Evolutionary conservation across 1,140 invertebrate species (phyloP).

Genomic region (Magallana ariakensis): DNA sequence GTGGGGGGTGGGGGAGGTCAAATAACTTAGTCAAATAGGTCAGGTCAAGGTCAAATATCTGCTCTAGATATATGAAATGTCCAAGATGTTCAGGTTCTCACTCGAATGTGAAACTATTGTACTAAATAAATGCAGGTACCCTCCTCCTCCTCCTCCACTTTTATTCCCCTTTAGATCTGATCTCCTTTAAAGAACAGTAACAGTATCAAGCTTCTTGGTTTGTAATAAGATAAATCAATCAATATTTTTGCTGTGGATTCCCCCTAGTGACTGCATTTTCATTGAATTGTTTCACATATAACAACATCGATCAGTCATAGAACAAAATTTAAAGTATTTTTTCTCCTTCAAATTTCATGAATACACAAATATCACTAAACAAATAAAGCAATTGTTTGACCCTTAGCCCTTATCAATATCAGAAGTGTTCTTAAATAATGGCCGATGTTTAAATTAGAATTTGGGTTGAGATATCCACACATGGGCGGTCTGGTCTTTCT

Average conservation of each 20-base stretch:
- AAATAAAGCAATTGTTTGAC: background rate
- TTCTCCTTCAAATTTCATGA: slow-evolving; percentile 20
- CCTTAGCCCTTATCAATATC: slow-evolving; percentile 4
- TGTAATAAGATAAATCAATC: too few species aligned
- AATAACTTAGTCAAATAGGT: too few species aligned
- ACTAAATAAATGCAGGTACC: too few species aligned
- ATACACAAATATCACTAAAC: background rate
- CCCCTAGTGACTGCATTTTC: background rate
- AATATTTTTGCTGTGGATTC: background rate
- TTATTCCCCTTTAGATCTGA: too few species aligned
- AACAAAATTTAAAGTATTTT: slow-evolving; percentile 13
- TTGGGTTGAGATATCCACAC: background rate
- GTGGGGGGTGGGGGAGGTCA: too few species aligned
- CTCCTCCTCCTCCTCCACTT: too few species aligned
- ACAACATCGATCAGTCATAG: background rate
- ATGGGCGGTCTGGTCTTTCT: background rate
- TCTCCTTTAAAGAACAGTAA: too few species aligned
- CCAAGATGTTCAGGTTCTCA: too few species aligned
- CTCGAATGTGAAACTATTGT: too few species aligned
- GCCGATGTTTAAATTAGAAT: slow-evolving; percentile 1
- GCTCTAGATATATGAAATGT: too few species aligned
- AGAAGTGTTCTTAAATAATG: slow-evolving; percentile 28
- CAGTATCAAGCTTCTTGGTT: too few species aligned
- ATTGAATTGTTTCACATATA: background rate
- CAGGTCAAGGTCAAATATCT: too few species aligned